Percentiles rank a stretch among this genome's conserved stretches.
These are phyloP conservation scores for Trachops cirrhosus DNA, from an alignment of 2,797 vertebrate species.

Conservation along the genomic window DNA sequence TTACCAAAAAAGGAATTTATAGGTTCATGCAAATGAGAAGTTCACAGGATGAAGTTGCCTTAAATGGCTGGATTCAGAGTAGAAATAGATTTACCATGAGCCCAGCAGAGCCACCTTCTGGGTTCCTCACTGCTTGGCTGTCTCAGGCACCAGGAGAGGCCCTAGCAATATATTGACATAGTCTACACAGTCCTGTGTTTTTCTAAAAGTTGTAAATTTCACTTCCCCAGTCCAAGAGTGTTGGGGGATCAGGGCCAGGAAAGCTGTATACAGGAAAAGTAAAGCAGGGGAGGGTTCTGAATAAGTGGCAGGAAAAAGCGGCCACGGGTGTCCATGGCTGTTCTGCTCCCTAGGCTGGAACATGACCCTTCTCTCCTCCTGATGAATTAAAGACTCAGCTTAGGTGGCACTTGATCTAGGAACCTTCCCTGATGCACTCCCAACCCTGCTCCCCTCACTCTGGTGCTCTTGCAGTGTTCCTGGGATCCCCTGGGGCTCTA, in stretches of 20 bases:
- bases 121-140: background rate
- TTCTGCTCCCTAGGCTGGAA: background rate
- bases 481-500: background rate
- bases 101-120: background rate
- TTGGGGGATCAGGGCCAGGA: background rate
- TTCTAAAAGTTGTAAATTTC: background rate
- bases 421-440: background rate
- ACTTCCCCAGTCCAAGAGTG: background rate
- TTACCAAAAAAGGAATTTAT: background rate
- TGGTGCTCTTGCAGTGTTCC: background rate
- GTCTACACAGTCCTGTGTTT: background rate
- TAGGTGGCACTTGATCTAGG: background rate
- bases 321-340: too few relatives aligned
- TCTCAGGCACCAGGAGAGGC: background rate
- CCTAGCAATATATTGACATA: background rate
- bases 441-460: background rate
- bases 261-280: background rate
- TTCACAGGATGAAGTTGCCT: background rate
- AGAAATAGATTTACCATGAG: background rate
- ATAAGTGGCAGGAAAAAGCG: background rate
- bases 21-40: background rate
- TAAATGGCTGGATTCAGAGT: background rate
- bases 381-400: background rate
- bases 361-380: background rate
- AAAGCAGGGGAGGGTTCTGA: background rate